Conservation (phyloP, 2,113 vertebrate genomes). For the Sebastes fasciatus region DNA sequence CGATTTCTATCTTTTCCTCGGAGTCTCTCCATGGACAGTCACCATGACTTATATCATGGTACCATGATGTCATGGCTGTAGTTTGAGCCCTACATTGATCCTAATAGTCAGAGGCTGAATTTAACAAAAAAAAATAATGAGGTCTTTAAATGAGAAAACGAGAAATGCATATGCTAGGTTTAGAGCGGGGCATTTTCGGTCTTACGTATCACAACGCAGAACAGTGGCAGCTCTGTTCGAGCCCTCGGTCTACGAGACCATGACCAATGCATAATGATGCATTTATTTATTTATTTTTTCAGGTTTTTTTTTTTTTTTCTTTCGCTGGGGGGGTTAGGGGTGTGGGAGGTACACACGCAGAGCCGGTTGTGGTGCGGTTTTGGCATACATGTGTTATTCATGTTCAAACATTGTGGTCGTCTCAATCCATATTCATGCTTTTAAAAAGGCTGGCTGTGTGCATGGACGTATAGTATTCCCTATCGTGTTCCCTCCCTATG, state of each 20-base stretch:
- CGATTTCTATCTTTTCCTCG: constrained; percentile 35
- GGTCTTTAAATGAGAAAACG: constrained; percentile 47
- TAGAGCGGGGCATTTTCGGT: constrained; percentile 41
- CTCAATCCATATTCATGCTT: constrained; percentile 83
- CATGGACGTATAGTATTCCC: constrained; percentile 71
- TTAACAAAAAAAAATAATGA: constrained; percentile 63
- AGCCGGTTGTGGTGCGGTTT: constrained; percentile 77
- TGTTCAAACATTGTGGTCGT: constrained; percentile 84
- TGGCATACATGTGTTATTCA: constrained; percentile 84
- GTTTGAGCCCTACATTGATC: constrained; percentile 51
- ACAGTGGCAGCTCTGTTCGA: constrained; percentile 76
- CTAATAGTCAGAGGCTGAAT: constrained; percentile 62
- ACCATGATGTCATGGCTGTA: constrained; percentile 61
- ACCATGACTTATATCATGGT: constrained; percentile 46
- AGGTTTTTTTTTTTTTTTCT: constrained; percentile 37
- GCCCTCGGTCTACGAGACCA: constrained; percentile 63
- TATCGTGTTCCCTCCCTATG: constrained; percentile 76
- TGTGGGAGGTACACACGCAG: constrained; percentile 59
- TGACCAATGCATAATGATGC: constrained; percentile 82
- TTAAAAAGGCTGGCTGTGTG: constrained; percentile 73
- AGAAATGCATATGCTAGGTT: constrained; percentile 21
- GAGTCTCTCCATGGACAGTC: constrained; percentile 40
- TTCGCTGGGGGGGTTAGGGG: constrained; percentile 36
- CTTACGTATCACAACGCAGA: constrained; percentile 63
- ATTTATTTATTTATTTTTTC: constrained; percentile 81